These are phyloP conservation scores for Delia radicum DNA, from an alignment of 1,140 invertebrate species.

Conservation along the genomic window DNA sequence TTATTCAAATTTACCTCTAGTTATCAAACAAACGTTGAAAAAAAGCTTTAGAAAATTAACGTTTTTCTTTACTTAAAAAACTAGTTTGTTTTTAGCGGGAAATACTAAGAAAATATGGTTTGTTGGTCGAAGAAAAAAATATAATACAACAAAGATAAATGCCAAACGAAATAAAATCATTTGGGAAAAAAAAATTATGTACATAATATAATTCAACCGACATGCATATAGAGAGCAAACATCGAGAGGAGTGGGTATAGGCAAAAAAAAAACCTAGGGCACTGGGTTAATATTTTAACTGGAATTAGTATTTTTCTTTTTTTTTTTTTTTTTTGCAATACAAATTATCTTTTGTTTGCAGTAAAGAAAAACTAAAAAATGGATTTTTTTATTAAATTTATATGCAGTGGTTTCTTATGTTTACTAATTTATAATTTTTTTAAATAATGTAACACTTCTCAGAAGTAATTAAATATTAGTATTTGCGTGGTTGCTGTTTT, in stretches of 20 bases:
- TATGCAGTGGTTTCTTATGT: too few species aligned
- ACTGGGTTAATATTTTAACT: slow-evolving; percentile 1
- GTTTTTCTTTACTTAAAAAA: not conserved
- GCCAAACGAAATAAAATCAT: not conserved
- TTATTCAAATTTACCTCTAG: slow-evolving; percentile 10
- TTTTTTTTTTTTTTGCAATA: not conserved
- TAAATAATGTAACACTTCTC: too few species aligned
- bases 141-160: too few species aligned
- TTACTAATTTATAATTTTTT: too few species aligned
- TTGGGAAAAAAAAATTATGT: not conserved
- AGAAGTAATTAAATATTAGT: too few species aligned
- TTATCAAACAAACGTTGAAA: not conserved
- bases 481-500: too few species aligned
- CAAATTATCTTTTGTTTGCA: too few species aligned
- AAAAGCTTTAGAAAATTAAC: too few species aligned
- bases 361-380: too few species aligned
- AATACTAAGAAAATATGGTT: not conserved
- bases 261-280: slow-evolving; percentile 12
- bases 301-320: not conserved
- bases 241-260: not conserved
- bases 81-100: not conserved
- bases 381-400: too few species aligned
- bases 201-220: slow-evolving; percentile 9
- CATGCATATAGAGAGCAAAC: not conserved
- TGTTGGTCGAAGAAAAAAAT: not conserved